Conservation (phyloP, 2,888 invertebrate genomes). For the Rotaria sp. region DNA sequence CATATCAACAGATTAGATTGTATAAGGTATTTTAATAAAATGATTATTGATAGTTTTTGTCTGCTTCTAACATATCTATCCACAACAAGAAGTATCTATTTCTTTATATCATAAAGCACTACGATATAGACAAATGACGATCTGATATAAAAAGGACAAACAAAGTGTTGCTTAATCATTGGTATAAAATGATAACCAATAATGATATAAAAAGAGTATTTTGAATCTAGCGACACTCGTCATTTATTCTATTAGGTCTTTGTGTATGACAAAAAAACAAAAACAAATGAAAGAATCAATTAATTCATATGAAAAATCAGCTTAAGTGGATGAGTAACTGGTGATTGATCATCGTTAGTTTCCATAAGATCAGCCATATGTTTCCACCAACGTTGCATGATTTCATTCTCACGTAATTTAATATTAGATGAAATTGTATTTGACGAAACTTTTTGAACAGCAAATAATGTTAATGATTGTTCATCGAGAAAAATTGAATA, state of each 20-base stretch:
- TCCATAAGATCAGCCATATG: conserved; percentile 17
- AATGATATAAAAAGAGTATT: neutral
- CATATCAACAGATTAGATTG: too few species aligned
- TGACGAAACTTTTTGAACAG: neutral
- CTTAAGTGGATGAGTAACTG: neutral
- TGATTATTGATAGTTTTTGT: too few species aligned
- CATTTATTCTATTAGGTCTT: neutral
- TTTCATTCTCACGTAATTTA: neutral
- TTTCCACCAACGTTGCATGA: neutral
- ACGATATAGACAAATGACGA: too few species aligned
- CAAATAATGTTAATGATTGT: neutral
- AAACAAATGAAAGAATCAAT: neutral
- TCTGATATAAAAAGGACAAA: neutral
- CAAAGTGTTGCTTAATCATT: neutral
- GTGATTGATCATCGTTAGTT: neutral
- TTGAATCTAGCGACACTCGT: neutral
- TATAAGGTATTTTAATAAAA: too few species aligned
- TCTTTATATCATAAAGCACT: too few species aligned
- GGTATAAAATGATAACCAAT: neutral
- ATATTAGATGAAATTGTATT: neutral
- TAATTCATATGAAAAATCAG: conserved; percentile 13
- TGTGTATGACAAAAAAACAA: neutral
- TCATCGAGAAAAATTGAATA: neutral
- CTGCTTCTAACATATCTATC: too few species aligned
- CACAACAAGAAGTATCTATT: too few species aligned